Evolutionary conservation across 2,113 vertebrate genomes (phyloP), one percentile per base, ranked within the genome.

Genomic region (Forbesichthys papilliferus): DNA sequence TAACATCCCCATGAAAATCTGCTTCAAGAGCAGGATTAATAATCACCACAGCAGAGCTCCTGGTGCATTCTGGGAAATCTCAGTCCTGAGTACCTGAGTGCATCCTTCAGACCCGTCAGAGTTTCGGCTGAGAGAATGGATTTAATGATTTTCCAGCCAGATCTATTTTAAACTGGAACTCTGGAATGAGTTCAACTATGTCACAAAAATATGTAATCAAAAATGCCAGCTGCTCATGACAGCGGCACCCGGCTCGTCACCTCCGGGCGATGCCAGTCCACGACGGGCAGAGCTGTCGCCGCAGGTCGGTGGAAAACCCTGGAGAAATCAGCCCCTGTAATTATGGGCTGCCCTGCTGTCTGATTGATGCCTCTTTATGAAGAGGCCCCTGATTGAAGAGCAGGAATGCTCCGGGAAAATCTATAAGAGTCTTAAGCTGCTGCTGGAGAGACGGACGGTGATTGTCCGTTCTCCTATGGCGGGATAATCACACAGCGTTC

Each of bases 351-450:
- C 65, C 70, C 73, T 73, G 61, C 64, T 12, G 12, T 70, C 77
- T 80, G 84, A 85, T 86, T 87, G 84, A 89, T 82, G 85, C 79
- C 66, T 78, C 86, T 80, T 90, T 85, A 90, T 88, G 82, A 88
- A 89, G 85, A 84, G 68, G 85, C 51, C 82, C 75, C 47, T 88
- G 86, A 90, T 88, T 89, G 87, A 90, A 91, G 84, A 81, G 84
- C 70, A 77, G 83, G 67, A 75, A 86, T 64, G 73, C 77, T 64
- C 69, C 10, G 61, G 70, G 66, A 80, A 87, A 86, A 89, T 90
- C 81, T 67, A 87, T 87, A 80, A 81, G 79, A 84, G 75, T 85
- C 81, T 81, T 86, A 81, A 79, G 66, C 71, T 49, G 75, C 79
- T 48, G 57, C 70, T 48, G 78, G 64, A 78, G 71, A 59, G 75